Percentiles rank a stretch among this genome's conserved stretches.
Evolutionary conservation across 1,140 invertebrate genomes (phyloP).

Genomic region (Trichogramma pretiosum): DNA sequence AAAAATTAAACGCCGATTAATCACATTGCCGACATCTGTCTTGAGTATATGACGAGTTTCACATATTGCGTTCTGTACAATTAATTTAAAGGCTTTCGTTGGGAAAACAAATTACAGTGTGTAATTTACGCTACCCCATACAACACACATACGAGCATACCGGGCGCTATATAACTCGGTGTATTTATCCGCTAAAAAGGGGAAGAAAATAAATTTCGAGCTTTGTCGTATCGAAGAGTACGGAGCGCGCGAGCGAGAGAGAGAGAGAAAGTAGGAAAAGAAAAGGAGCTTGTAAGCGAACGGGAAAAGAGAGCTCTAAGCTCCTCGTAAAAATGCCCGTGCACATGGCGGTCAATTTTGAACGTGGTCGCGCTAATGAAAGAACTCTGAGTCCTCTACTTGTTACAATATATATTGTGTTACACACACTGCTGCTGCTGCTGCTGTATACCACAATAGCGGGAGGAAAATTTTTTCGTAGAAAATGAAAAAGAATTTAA

Average conservation of each 20-base stretch:
- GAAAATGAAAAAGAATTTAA: too few species aligned
- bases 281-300: too few species aligned
- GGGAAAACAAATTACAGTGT: conserved; percentile 4
- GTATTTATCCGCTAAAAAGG: neutral
- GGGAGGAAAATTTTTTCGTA: too few species aligned
- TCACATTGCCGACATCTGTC: neutral
- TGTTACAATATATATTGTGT: too few species aligned
- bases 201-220: conserved; percentile 13
- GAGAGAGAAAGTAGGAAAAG: conserved; percentile 6
- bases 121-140: conserved; percentile 4
- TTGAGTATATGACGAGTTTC: neutral
- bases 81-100: neutral
- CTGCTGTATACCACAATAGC: too few species aligned
- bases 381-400: neutral
- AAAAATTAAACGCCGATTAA: conserved; percentile 15
- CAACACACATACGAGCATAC: neutral
- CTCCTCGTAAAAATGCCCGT: conserved; percentile 13
- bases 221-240: conserved; percentile 13
- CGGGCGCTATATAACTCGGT: neutral
- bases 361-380: conserved; percentile 11
- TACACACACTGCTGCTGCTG: too few species aligned
- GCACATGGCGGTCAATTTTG: conserved; percentile 7
- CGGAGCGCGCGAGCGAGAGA: neutral
- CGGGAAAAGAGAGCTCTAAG: too few species aligned
- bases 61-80: conserved; percentile 7